Evolutionary conservation across 2,113 vertebrate genomes (phyloP).

Genomic region (Hypanus sabinus): DNA sequence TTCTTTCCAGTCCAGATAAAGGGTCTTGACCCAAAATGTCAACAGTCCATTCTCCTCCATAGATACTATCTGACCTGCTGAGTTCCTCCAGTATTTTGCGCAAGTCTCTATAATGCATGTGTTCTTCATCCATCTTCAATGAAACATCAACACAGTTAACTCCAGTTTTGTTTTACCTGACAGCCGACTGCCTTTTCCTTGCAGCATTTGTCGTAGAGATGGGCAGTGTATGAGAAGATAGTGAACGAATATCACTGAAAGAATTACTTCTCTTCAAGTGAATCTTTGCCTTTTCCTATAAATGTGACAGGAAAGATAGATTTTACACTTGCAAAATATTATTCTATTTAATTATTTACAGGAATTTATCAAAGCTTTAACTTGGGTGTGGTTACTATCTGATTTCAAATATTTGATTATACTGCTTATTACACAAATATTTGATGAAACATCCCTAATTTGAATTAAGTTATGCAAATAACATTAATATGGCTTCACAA

Average conservation of each 20-base stretch:
- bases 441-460: background rate
- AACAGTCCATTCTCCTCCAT: too few species aligned
- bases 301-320: background rate
- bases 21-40: too few species aligned
- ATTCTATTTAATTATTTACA: background rate
- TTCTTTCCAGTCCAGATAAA: too few species aligned
- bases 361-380: background rate
- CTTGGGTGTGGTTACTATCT: background rate
- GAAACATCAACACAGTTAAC: background rate
- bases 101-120: background rate
- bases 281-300: conserved; percentile 45
- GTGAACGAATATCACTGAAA: conserved; percentile 63
- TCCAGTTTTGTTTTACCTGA: conserved; percentile 61
- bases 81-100: too few species aligned
- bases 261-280: conserved; percentile 64
- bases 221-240: conserved; percentile 80
- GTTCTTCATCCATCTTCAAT: background rate
- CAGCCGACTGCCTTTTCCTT: conserved; percentile 69
- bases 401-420: background rate
- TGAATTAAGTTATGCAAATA: background rate
- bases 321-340: background rate
- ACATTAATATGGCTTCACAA: background rate
- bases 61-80: too few species aligned
- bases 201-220: conserved; percentile 77
- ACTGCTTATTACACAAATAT: background rate